Evolutionary conservation across 1,140 invertebrate genomes (phyloP), one percentile per base, ranked within the genome.

Genomic region (Ceratina japonica): DNA sequence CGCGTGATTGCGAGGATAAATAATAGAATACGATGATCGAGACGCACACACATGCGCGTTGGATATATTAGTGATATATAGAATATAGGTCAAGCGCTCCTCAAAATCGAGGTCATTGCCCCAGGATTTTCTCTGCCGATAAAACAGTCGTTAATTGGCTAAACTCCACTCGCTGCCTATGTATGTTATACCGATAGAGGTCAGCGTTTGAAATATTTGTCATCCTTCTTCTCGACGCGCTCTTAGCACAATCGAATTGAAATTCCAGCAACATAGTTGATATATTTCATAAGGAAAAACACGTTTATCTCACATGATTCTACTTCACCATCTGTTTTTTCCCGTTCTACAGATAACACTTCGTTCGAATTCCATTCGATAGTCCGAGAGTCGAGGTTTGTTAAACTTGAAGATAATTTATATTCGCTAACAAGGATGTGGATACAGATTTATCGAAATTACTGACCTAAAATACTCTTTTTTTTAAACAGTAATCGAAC

Each of bases 21-120:
- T 51, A 56, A 58, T 66, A 37, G 10, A 66, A 75, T 64, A 56
- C 44, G 56, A 27, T 27, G 52, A 37, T 66, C 61, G 68, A 76
- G 68, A 72, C 80, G 76, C 68, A 62, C 56, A 62, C 56, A 24
- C 52, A 62, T 49, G 73, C 69, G 37, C 37, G 37, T 44, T 69
- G 69, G 78, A 68, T 80, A 69, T 54, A 63, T 75, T 61, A 71
- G 64, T 78, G 80, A 72, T 44, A 10, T 10, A 10, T 44, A 44
- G 37, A 85, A 89, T 88, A 89, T 89, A 86, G 88, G 88, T 89
- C 88, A 89, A 85, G 71, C 81, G 75, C 71, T 88, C 64, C 86
- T 84, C 80, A 87, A 88, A 81, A 78, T 64, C 31, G 66, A 65
- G 88, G 87, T 87, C 85, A 72, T 89, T 89, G 87, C 71, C 87